phyloP scores from a whole-genome alignment of 1,140 invertebrate species.

The Aradophagus sp. region DNA sequence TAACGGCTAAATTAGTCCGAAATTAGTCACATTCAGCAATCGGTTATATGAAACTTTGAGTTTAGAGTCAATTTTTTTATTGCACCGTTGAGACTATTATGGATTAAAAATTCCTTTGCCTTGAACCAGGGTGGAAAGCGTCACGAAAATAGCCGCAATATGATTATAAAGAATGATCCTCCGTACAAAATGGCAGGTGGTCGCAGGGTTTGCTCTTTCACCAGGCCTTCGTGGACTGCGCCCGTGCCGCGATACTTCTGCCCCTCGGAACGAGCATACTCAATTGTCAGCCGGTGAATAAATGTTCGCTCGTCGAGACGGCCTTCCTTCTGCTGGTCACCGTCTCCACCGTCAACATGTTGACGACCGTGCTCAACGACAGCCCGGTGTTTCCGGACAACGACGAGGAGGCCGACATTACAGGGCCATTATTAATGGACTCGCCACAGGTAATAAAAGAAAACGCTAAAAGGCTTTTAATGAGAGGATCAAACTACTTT shows the following conservation, averaged over 20 bases:
- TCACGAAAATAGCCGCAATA: too few species aligned
- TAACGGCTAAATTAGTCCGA: too few species aligned
- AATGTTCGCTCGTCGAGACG: slow-evolving; percentile 92
- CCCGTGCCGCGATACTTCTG: slow-evolving; percentile 85
- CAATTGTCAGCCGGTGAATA: slow-evolving; percentile 87
- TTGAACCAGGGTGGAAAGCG: too few species aligned
- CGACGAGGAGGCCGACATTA: slow-evolving; percentile 80
- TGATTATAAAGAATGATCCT: too few species aligned
- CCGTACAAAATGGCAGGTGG: slow-evolving; percentile 77
- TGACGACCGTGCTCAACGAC: slow-evolving; percentile 92
- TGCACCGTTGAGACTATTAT: too few species aligned
- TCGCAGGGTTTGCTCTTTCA: slow-evolving; percentile 91
- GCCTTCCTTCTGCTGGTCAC: slow-evolving; percentile 92
- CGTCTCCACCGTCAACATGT: slow-evolving; percentile 92
- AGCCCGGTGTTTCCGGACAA: slow-evolving; percentile 89
- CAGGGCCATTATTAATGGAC: slow-evolving; percentile 83
- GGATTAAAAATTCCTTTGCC: too few species aligned
- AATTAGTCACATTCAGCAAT: too few species aligned
- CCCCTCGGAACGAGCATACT: slow-evolving; percentile 88
- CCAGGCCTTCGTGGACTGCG: slow-evolving; percentile 89
- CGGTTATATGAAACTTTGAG: too few species aligned
- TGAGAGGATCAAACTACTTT: too few species aligned
- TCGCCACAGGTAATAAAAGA: slow-evolving; percentile 78
- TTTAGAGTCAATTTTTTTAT: too few species aligned
- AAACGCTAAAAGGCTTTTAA: neutral